These are phyloP conservation scores for Lucinisca nassula DNA, from an alignment of 2,888 invertebrate genomes.

Conservation along the genomic window DNA sequence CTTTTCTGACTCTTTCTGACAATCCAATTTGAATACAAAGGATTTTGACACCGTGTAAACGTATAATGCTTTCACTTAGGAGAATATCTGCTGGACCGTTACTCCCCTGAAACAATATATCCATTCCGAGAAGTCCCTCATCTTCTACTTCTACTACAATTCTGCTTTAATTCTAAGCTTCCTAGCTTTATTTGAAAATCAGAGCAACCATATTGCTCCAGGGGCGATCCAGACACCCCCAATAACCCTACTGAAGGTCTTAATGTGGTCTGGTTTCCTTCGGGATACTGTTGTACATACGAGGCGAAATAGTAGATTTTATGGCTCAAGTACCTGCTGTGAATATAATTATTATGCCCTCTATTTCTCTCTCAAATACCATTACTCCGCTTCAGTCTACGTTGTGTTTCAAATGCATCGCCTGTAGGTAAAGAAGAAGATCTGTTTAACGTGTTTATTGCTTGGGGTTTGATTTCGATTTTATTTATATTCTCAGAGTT, in stretches of 20 bases:
- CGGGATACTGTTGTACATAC: conserved; percentile 24
- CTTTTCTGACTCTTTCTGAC: too few relatives aligned
- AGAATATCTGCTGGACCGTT: conserved; percentile 33
- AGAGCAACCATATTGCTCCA: neutral
- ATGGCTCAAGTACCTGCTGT: conserved; percentile 36
- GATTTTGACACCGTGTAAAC: too few relatives aligned
- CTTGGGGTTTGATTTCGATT: too few relatives aligned
- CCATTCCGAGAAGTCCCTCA: conserved; percentile 12
- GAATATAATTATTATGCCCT: conserved; percentile 21
- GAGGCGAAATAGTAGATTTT: conserved; percentile 18
- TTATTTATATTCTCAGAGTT: neutral
- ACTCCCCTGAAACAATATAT: neutral
- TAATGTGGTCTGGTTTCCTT: neutral
- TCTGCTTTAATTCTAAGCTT: neutral
- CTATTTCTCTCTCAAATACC: conserved; percentile 18
- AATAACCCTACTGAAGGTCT: neutral
- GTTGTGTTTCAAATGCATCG: neutral
- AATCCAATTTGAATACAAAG: too few relatives aligned
- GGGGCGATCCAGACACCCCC: conserved; percentile 9
- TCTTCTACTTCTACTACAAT: conserved; percentile 23
- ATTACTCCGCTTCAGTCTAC: neutral
- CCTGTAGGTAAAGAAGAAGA: too few relatives aligned
- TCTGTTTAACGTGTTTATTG: neutral
- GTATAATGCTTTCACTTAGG: too few relatives aligned
- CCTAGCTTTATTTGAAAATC: conserved; percentile 9